A percentile compares a stretch with the other conserved stretches of the same genome.
Evolutionary conservation across 2,888 invertebrate species (phyloP).

Genomic region (Bimastos eiseni): DNA sequence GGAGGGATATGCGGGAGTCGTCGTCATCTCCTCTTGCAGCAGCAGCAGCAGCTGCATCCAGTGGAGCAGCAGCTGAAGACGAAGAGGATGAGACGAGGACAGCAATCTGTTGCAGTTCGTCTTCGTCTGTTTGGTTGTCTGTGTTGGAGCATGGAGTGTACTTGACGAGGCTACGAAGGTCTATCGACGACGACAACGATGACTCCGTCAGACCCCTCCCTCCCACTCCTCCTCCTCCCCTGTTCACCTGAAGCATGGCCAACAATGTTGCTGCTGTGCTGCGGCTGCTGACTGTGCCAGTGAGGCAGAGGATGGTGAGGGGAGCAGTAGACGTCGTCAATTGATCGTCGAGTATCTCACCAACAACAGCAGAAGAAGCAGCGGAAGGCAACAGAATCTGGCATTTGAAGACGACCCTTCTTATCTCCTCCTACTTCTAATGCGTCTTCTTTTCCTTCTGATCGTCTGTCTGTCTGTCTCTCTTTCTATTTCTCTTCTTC

Average conservation of each 20-base stretch:
- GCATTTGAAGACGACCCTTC: no score
- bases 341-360: neutral
- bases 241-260: neutral
- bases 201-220: neutral
- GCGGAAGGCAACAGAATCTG: no score
- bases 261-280: neutral
- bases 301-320: neutral
- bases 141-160: conserved; percentile 61
- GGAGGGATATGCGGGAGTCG: neutral
- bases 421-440: no score
- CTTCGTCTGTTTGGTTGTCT: conserved; percentile 53
- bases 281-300: neutral
- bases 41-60: neutral
- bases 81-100: conserved; percentile 63
- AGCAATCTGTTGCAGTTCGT: conserved; percentile 72
- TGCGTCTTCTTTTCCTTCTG: no score
- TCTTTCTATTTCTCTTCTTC: no score
- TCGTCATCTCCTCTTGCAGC: neutral
- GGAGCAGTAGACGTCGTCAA: no score
- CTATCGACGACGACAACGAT: neutral
- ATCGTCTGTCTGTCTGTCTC: no score
- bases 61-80: neutral
- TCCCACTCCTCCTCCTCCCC: neutral
- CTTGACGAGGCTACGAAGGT: conserved; percentile 48
- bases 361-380: no score